These are phyloP conservation scores for Nematostella vectensis DNA, from an alignment of 92 coral and sea anemone genomes.

Conservation along the genomic window DNA sequence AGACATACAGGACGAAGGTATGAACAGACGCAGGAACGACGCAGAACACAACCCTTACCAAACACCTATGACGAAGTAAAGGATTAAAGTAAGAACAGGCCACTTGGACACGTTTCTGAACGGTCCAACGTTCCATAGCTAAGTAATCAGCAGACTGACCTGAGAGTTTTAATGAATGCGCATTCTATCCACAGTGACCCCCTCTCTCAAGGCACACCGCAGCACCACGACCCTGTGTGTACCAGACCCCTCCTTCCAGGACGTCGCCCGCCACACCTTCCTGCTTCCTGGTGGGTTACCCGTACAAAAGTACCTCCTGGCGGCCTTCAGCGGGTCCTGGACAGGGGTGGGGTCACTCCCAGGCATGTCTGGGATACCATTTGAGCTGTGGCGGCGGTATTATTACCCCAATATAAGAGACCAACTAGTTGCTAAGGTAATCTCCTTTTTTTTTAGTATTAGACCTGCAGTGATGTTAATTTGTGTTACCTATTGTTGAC, in stretches of 20 bases:
- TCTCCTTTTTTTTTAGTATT: neutral
- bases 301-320: constrained; percentile 77
- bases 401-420: constrained; percentile 95
- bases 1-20: no score
- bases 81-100: no score
- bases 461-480: no score
- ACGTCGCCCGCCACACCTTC: constrained; percentile 73
- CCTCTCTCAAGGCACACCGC: constrained; percentile 70
- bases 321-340: constrained; percentile 93
- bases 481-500: neutral
- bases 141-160: no score
- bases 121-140: no score
- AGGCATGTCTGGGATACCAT: constrained; percentile 75
- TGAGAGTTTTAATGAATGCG: no score
- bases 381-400: constrained; percentile 93
- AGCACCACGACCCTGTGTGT: constrained; percentile 87
- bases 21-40: no score
- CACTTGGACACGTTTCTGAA: no score
- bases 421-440: constrained; percentile 96
- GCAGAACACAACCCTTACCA: no score
- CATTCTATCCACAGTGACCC: no score
- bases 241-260: constrained; percentile 90
- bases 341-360: constrained; percentile 46
- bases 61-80: no score
- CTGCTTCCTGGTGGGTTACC: constrained; percentile 74